These are phyloP conservation scores for Chionodraco myersi DNA, from an alignment of 2,113 vertebrate species.

Conservation along the genomic window DNA sequence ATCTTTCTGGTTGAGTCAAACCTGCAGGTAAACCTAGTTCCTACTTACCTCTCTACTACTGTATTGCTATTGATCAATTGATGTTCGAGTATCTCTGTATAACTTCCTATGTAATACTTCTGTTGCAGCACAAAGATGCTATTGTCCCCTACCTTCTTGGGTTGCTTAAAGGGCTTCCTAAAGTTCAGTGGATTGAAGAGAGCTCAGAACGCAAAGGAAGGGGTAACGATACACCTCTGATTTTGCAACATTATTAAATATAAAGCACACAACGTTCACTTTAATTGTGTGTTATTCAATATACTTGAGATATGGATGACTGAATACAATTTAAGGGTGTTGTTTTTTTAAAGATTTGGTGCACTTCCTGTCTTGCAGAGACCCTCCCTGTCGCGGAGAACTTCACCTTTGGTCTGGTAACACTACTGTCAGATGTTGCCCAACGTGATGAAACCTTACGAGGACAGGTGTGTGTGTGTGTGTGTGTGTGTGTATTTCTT, in stretches of 20 bases:
- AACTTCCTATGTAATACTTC: background rate
- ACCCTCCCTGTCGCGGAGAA: conserved; percentile 94
- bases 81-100: background rate
- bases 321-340: background rate
- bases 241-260: background rate
- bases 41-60: too few relatives aligned
- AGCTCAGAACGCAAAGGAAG: conserved; percentile 90
- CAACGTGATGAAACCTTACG: conserved; percentile 88
- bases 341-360: background rate
- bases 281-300: background rate
- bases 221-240: conserved; percentile 77
- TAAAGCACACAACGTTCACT: background rate
- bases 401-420: conserved; percentile 95
- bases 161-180: conserved; percentile 92
- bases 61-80: background rate
- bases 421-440: conserved; percentile 92
- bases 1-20: conserved; percentile 97
- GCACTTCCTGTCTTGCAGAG: conserved; percentile 77
- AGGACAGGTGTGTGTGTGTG: conserved; percentile 85
- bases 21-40: conserved; percentile 86
- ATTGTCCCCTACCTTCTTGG: conserved; percentile 94
- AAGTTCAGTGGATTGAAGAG: conserved; percentile 98
- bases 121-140: conserved; percentile 91
- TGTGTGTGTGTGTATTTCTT: background rate
- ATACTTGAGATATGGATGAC: background rate